phyloP scores from a whole-genome alignment of 2,113 vertebrate genomes.

The Catharus bicknelli region DNA sequence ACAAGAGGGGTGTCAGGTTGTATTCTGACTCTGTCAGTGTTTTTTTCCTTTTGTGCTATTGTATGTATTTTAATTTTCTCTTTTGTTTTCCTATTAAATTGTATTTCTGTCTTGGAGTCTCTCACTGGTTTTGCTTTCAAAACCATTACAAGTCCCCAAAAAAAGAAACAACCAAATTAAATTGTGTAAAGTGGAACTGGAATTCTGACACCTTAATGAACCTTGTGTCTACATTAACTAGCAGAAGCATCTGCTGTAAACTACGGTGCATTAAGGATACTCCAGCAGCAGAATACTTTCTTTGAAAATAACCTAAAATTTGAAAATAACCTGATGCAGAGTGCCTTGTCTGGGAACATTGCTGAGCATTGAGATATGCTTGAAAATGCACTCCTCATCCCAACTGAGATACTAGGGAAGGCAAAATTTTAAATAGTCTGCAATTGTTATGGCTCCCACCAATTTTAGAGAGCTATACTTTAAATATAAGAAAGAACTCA shows the following conservation, averaged over 20 bases:
- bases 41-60: too few relatives aligned
- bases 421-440: not conserved
- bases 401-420: not conserved
- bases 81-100: too few relatives aligned
- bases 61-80: too few relatives aligned
- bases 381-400: not conserved
- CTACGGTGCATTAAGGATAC: not conserved
- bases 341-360: not conserved
- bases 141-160: too few relatives aligned
- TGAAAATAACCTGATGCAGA: not conserved
- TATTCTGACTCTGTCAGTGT: too few relatives aligned
- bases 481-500: not conserved
- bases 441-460: not conserved
- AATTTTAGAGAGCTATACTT: not conserved
- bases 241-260: not conserved
- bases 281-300: not conserved
- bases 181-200: not conserved
- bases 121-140: too few relatives aligned
- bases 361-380: not conserved
- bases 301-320: not conserved
- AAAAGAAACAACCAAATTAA: not conserved
- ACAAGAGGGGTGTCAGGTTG: too few relatives aligned
- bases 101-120: too few relatives aligned
- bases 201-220: not conserved
- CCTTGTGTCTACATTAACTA: fast-evolving